Evolutionary conservation across 2,888 invertebrate genomes (phyloP).

Genomic region (Globia sparganii): DNA sequence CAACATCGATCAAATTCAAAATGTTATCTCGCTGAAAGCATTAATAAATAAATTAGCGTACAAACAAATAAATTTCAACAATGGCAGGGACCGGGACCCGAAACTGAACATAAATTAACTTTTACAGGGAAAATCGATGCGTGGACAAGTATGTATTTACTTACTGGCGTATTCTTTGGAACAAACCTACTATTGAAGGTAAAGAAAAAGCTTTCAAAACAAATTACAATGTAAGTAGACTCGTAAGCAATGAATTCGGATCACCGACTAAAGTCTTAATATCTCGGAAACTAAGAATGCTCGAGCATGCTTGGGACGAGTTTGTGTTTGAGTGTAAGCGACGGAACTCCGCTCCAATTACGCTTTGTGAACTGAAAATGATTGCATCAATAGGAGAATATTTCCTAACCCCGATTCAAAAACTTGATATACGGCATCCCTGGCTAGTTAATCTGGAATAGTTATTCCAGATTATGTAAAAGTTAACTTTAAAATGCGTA

Average conservation of each 20-base stretch:
- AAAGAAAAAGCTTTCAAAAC: neutral
- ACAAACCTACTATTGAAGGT: neutral
- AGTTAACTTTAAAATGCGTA: too few species aligned
- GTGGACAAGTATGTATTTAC: neutral
- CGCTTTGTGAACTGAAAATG: neutral
- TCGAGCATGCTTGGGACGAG: neutral
- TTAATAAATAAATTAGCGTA: neutral
- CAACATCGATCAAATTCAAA: neutral
- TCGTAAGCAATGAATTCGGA: neutral
- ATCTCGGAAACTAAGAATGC: neutral
- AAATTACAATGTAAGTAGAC: neutral
- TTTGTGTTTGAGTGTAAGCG: neutral
- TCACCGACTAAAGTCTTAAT: neutral
- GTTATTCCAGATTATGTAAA: too few species aligned
- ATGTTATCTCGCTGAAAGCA: neutral
- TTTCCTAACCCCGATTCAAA: neutral
- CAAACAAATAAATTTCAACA: neutral
- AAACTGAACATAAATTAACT: neutral
- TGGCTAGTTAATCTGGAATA: too few species aligned
- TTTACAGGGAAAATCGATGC: neutral
- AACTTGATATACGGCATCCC: neutral
- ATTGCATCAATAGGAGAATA: neutral
- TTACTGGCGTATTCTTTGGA: neutral
- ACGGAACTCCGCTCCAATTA: neutral
- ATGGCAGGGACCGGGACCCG: neutral